phyloP scores from a whole-genome alignment of 1,140 invertebrate species.

The Cyclargus thomasi region DNA sequence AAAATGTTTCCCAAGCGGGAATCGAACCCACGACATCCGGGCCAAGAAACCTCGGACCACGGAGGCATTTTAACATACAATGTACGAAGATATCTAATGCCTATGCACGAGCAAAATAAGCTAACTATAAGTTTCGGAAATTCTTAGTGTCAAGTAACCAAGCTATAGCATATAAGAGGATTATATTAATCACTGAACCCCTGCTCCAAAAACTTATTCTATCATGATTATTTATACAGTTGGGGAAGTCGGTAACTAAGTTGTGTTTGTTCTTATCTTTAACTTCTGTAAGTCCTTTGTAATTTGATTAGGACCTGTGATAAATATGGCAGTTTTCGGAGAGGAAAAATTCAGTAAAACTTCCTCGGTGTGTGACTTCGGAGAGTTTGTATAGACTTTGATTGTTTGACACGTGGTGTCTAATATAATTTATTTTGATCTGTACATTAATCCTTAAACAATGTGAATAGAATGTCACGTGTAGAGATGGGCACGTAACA shows the following conservation, averaged over 20 bases:
- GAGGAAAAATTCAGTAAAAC: not conserved
- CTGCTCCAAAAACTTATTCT: not conserved
- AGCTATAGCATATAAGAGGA: not conserved
- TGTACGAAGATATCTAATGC: too few relatives aligned
- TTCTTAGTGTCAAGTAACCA: too few relatives aligned
- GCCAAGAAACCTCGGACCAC: too few relatives aligned
- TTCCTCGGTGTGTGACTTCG: not conserved
- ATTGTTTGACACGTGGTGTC: not conserved
- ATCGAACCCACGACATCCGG: too few relatives aligned
- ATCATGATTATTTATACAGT: constrained; percentile 11
- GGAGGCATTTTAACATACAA: too few relatives aligned
- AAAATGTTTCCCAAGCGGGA: too few relatives aligned
- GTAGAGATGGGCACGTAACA: too few relatives aligned
- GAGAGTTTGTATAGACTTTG: not conserved
- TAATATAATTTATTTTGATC: too few relatives aligned
- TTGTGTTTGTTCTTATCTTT: constrained; percentile 6
- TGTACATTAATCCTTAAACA: too few relatives aligned
- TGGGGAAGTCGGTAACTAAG: not conserved
- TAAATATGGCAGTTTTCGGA: not conserved
- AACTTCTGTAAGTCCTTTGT: constrained; percentile 13
- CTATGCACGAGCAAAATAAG: too few relatives aligned
- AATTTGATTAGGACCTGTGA: constrained; percentile 5
- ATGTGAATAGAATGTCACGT: too few relatives aligned
- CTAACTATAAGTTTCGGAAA: too few relatives aligned
- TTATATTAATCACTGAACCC: not conserved